phyloP scores from a whole-genome alignment of 2,113 vertebrate species.

The Helogale parvula region DNA sequence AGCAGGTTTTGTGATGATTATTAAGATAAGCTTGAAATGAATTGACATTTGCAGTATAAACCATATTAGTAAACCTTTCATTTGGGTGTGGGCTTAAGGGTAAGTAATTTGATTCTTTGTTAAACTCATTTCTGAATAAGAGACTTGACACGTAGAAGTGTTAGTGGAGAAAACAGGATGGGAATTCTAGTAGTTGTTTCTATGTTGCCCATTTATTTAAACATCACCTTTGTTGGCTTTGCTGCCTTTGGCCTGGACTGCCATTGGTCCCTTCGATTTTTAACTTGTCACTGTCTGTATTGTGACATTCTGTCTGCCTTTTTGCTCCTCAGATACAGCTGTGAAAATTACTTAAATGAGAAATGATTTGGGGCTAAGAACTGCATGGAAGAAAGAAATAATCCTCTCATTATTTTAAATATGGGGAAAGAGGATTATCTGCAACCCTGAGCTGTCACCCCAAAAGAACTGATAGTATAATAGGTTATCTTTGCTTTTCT shows the following conservation, averaged over 20 bases:
- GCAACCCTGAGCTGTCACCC: not conserved
- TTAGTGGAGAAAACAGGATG: not conserved
- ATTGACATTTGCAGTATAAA: not conserved
- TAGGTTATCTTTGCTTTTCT: constrained; percentile 57
- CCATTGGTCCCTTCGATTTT: not conserved
- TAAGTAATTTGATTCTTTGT: not conserved
- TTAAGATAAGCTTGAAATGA: constrained; percentile 2
- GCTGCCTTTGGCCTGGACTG: not conserved
- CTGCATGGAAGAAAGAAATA: constrained; percentile 52
- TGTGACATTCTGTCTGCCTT: not conserved
- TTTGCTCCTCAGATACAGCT: constrained; percentile 35
- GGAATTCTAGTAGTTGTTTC: not conserved
- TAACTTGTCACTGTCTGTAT: not conserved
- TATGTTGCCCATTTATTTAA: not conserved
- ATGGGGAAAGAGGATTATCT: constrained; percentile 39
- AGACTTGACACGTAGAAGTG: not conserved
- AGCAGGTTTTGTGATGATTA: not conserved
- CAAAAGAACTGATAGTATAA: not conserved
- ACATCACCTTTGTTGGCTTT: not conserved
- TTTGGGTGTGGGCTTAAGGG: not conserved
- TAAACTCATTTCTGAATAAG: not conserved
- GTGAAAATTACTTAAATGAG: constrained; percentile 67
- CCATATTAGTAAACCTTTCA: not conserved
- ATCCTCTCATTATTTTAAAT: constrained; percentile 63
- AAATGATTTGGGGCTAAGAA: constrained; percentile 27